phyloP scores from a whole-genome alignment of 1,140 invertebrate genomes.

The Antheraea mylitta region DNA sequence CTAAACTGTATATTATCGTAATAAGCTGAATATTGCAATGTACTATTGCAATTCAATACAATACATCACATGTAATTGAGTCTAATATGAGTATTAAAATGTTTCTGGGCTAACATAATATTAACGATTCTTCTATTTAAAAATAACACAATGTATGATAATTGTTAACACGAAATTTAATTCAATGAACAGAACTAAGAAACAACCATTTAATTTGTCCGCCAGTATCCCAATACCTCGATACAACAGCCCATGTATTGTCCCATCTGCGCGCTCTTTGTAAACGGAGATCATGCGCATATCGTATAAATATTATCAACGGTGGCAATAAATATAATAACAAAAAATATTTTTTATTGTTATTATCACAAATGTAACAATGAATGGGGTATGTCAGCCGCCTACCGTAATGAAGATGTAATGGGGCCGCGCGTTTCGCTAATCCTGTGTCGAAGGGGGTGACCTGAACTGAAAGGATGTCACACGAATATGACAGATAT shows the following conservation, averaged over 20 bases:
- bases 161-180: not conserved
- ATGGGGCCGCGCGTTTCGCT: constrained; percentile 55
- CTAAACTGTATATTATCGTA: no score
- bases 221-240: constrained; percentile 13
- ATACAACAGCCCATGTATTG: not conserved
- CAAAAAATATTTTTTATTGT: constrained; percentile 67
- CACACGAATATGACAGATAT: constrained; percentile 76
- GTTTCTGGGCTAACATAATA: no score
- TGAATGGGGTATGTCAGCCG: constrained; percentile 53
- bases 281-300: constrained; percentile 52
- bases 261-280: constrained; percentile 49
- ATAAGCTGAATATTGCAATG: no score
- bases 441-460: constrained; percentile 73
- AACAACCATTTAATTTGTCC: constrained; percentile 18
- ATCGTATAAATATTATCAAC: constrained; percentile 64
- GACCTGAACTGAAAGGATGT: constrained; percentile 69
- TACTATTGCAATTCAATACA: no score
- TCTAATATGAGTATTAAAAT: no score
- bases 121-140: no score
- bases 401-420: constrained; percentile 78
- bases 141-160: no score
- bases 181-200: not conserved
- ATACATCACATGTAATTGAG: no score
- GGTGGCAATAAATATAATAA: constrained; percentile 61
- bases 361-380: constrained; percentile 47